phyloP scores from a whole-genome alignment of 2,113 vertebrate genomes.

The Paralichthys olivaceus region DNA sequence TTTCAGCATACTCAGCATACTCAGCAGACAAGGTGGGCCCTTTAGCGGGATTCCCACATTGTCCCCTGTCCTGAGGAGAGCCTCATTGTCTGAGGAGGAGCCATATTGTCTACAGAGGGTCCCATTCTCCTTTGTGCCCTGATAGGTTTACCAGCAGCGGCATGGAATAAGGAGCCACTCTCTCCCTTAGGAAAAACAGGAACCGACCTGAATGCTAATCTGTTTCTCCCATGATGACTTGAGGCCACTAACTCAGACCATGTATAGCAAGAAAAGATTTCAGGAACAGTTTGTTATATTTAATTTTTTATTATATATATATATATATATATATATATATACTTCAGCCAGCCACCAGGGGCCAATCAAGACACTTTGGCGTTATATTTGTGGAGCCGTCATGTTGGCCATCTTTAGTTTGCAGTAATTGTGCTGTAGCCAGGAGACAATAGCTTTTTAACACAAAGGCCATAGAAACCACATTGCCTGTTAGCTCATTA shows the following conservation, averaged over 20 bases:
- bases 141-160: constrained; percentile 73
- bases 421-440: too few species aligned
- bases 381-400: too few species aligned
- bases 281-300: background rate
- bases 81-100: constrained; percentile 72
- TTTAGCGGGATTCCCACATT: constrained; percentile 22
- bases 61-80: constrained; percentile 26
- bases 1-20: constrained; percentile 31
- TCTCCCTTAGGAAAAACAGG: constrained; percentile 73
- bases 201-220: constrained; percentile 74
- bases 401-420: too few species aligned
- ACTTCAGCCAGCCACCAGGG: too few species aligned
- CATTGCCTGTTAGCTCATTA: too few species aligned
- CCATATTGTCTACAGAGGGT: constrained; percentile 66
- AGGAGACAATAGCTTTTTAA: too few species aligned
- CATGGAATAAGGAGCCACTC: constrained; percentile 52
- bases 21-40: constrained; percentile 35
- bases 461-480: too few species aligned
- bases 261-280: background rate
- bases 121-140: constrained; percentile 62
- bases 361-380: too few species aligned
- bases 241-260: constrained; percentile 21
- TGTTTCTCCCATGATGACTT: constrained; percentile 45
- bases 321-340: too few species aligned
- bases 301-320: too few species aligned